phyloP scores from a whole-genome alignment of 37 sponge, comb jelly and placozoan genomes.

The Chondrilla cf. caribensis region DNA sequence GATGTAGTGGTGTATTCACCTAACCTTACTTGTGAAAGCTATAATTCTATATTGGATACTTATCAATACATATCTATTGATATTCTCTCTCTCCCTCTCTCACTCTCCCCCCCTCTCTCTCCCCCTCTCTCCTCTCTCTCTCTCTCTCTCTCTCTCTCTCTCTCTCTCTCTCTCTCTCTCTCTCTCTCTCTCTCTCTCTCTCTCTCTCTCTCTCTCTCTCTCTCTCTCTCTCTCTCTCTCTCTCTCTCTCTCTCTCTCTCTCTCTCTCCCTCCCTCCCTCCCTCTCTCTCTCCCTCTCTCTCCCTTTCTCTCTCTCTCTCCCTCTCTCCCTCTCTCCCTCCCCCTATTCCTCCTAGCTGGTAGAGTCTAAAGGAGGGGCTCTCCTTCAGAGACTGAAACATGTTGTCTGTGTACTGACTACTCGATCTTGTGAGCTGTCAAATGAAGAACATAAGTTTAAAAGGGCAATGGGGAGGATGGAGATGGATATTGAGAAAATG shows the following conservation, averaged over 20 bases:
- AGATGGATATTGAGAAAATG: background rate
- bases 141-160: slow-evolving; percentile 24
- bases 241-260: slow-evolving; percentile 28
- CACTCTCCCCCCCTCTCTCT: background rate
- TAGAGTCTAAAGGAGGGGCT: slow-evolving; percentile 5
- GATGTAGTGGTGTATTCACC: too few species aligned
- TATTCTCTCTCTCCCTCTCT: too few species aligned
- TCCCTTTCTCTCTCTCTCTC: too few species aligned
- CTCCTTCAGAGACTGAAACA: background rate
- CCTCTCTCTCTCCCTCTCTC: slow-evolving; percentile 33
- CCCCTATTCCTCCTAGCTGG: background rate
- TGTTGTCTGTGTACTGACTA: background rate
- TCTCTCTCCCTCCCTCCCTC: slow-evolving; percentile 37
- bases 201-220: slow-evolving; percentile 32
- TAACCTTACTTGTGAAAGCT: too few species aligned
- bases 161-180: background rate
- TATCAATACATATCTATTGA: too few species aligned
- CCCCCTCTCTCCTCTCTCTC: slow-evolving; percentile 12
- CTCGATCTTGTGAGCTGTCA: slow-evolving; percentile 1
- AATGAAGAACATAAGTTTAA: slow-evolving; percentile 14
- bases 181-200: background rate
- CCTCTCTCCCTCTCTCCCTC: too few species aligned
- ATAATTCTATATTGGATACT: too few species aligned
- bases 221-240: slow-evolving; percentile 29
- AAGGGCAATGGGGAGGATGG: background rate